Base-by-base conservation (phyloP, 2,888 invertebrate genomes). In the Cephalotes varians region DNA sequence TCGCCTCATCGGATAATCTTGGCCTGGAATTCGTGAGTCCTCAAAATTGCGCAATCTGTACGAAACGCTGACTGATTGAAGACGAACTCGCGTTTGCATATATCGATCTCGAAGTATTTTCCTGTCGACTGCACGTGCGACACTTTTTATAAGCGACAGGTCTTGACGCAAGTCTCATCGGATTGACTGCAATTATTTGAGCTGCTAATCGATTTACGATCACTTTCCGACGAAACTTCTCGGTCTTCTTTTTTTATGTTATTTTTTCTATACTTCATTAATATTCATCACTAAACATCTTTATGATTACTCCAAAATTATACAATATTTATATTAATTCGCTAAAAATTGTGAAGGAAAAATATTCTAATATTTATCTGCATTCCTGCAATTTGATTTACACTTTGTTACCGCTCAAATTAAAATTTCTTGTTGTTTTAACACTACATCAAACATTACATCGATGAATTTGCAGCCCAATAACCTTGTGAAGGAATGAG, bases 1-100 rank as follows among this genome's bases (percentile, higher is more conserved):
- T 69, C 82, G 77, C 73, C 79, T 88, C 74, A 71, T 69, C 81
- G 86, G 88, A 87, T 87, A 87, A 87, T 87, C 84, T 81, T 80
- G 67, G 34, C 51, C 64, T 71, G 77, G 73, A 81, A 77, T 56
- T 56, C 44, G 44, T 28, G 18, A 69, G 34, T 47, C 69, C 7
- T 56, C 56, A 49, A 77, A 67, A 77, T 77, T 77, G 67, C 77
- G 40, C 65, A 37, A 49, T 77, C 21, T 44, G 77, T 37, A 56
- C 69, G 44, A 77, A 77, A 77, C 44, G 28, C 51, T 5, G 40
- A 25, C 65, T 67, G 76, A 31, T 15, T 51, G 40, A 67, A 10
- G 44, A 15, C 28, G n/a, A 15, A 21, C 40, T 37, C 54, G 54
- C 40, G n/a, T 49, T 18, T 62, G 10, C 60, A 49, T 44, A 56